Evolutionary conservation across 1,140 invertebrate species (phyloP), one percentile per base, ranked within the genome.

Genomic region (Cotesia vestalis): DNA sequence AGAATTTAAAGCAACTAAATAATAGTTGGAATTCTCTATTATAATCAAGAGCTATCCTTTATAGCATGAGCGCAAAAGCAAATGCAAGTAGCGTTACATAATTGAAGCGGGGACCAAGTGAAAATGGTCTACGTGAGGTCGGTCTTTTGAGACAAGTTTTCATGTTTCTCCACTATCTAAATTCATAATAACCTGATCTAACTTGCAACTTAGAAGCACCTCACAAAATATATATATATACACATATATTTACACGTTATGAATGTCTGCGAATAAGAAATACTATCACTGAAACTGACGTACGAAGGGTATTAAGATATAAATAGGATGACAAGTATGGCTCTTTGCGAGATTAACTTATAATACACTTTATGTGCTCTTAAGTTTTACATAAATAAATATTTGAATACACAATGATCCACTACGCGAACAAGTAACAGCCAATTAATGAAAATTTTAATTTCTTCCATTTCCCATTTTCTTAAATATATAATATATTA

Each of bases 21-120:
- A 40, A 40, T 40, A 40, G 38, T 40, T 8, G 38, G 9, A 20
- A 12, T 17, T 57, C 5, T 57, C 8, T 57, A 57, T 57, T 57
- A 57, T 57, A 12, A 57, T n/a, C 53, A 57, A 46, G 11, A 46
- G 40, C 40, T 66, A 34, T 60, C 34, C 40, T 69, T 67, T 53
- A 20, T 4, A 20, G 51, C 12, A 27, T 34, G 51, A 38, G 4
- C n/a, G 73, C 38, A 66, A 73, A 73, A 75, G 72, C 71, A 71
- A 73, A 66, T 63, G 62, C 52, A 40, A 55, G 73, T 72, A 60
- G 67, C 66, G 57, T 20, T 59, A 59, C 61, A 59, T 59, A 59
- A 59, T 59, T 59, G 57, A 59, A 59, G 20, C 20, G 57, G 8
- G 8, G 14, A 20, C 20, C 57, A 59, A 59, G 57, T 59, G 57